Conservation (phyloP, 2,888 invertebrate species). For the Amiota mariae region DNA sequence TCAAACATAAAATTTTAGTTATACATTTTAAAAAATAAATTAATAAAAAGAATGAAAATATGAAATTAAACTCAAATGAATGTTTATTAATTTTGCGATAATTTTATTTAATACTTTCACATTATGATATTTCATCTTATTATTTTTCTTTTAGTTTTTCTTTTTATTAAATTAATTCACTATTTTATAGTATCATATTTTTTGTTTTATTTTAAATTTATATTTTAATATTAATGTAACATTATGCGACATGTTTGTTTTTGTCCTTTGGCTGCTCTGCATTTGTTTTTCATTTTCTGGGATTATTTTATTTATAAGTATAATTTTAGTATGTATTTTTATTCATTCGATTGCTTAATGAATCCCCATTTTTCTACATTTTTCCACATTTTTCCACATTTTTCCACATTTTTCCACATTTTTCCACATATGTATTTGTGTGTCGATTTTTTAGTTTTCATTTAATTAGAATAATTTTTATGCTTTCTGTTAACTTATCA, state of each 20-base stretch:
- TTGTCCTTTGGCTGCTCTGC: constrained; percentile 25
- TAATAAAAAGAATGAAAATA: too few species aligned
- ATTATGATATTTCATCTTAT: constrained; percentile 34
- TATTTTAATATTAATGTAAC: constrained; percentile 54
- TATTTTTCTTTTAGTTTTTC: constrained; percentile 52
- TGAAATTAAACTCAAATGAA: too few species aligned
- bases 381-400: too few species aligned
- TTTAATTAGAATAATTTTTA: background rate
- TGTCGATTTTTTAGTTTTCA: background rate
- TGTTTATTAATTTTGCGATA: constrained; percentile 47
- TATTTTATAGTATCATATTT: constrained; percentile 69
- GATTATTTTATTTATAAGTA: background rate
- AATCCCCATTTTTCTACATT: too few species aligned
- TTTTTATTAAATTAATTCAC: constrained; percentile 56
- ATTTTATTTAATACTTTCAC: constrained; percentile 63
- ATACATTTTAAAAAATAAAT: too few species aligned
- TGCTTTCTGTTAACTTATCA: background rate
- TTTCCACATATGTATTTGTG: too few species aligned
- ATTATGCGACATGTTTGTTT: constrained; percentile 51
- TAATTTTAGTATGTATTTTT: too few species aligned
- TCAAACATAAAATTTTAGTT: too few species aligned
- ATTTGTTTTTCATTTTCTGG: background rate
- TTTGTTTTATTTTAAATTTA: constrained; percentile 36
- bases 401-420: too few species aligned
- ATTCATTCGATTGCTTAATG: too few species aligned